These are phyloP conservation scores for Chloroceryle amazona DNA, from an alignment of 2,797 vertebrate genomes.

Conservation along the genomic window DNA sequence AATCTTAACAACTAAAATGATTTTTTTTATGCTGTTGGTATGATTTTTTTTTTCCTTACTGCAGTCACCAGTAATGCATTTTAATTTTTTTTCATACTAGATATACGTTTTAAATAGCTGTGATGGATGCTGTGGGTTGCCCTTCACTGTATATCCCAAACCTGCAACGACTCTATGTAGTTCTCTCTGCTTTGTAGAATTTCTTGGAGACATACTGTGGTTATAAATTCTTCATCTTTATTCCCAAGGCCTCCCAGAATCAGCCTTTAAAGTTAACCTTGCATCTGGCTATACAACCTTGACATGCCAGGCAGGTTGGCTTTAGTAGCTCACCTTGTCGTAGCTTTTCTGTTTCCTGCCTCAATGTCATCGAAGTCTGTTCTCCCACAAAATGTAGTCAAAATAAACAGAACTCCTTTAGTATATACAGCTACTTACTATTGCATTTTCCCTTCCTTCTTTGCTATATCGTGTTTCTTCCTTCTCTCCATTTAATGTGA, in stretches of 20 bases:
- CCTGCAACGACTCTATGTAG: fast-evolving
- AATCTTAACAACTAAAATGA: background rate
- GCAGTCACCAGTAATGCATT: background rate
- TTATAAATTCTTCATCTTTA: background rate
- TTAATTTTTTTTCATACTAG: background rate
- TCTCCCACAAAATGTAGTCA: background rate
- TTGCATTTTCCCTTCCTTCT: background rate
- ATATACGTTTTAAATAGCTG: background rate
- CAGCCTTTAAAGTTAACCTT: background rate
- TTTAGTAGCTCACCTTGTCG: background rate
- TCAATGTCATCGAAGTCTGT: background rate
- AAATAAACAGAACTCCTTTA: background rate
- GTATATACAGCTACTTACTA: background rate
- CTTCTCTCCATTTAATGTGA: background rate
- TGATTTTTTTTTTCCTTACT: background rate
- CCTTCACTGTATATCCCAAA: background rate
- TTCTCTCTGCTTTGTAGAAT: background rate
- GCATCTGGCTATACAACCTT: background rate
- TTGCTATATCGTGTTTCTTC: background rate
- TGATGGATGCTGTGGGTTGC: background rate
- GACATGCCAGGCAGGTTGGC: background rate
- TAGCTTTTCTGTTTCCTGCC: background rate
- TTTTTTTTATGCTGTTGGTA: background rate
- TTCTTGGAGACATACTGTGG: background rate
- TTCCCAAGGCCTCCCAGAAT: background rate